Evolutionary conservation across 2,888 invertebrate genomes (phyloP), one percentile per base, ranked within the genome.

Genomic region (Drosophila meridionalis): DNA sequence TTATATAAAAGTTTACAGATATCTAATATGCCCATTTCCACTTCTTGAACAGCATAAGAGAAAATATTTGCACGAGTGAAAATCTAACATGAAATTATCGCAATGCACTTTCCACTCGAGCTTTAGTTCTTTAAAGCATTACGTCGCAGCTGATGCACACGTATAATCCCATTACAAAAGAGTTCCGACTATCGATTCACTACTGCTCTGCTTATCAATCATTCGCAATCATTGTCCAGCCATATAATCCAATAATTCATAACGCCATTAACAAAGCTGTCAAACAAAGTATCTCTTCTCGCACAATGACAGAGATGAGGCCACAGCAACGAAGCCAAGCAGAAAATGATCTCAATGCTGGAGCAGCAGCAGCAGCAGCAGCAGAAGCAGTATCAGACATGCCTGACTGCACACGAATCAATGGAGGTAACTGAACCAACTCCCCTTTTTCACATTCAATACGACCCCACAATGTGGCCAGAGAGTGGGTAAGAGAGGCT

Each of bases 311-410:
- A 20, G 50, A 63, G 71, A 57, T 55, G 77, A 65, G 78, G 75
- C 73, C 83, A 80, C 79, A 82, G 69, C 62, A 72, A 71, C 59
- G 63, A 78, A 71, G 40, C 82, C 73, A 73, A 76, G 80, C 82
- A 73, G 76, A 80, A 83, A 86, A 85, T 69, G 78, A 74, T 83
- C 80, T 78, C 57, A 66, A 62, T 78, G 69, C 66, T 73, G 38
- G 2, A 72, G 63, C 5, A 12, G 45, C 4, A 72, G 62, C 50
- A 63, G 67, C 63, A 71, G 60, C 67, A 66, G 57, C 55, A 40
- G n/a, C 67, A 73, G 76, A 55, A 80, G 53, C 69, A 52, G 57
- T 58, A 64, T 32, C 55, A 56, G 50, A 57, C 78, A 80, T 67
- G 72, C 73, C 48, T 84, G 65, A 82, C 62, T 82, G 82, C 81